These are phyloP conservation scores for Mormyrops attenuatus DNA, from an alignment of 2,797 vertebrate species.

Conservation along the genomic window DNA sequence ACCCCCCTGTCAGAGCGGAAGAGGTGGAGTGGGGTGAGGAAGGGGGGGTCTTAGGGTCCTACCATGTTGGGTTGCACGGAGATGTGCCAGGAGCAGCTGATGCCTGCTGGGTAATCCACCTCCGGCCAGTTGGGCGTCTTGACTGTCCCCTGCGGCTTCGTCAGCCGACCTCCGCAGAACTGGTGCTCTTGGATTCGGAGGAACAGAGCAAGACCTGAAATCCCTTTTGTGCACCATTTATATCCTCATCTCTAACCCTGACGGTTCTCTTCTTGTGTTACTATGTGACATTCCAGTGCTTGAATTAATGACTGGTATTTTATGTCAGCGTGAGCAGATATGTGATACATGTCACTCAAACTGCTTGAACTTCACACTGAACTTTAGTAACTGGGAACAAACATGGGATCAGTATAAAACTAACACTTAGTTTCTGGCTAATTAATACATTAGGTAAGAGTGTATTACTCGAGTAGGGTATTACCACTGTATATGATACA, in stretches of 20 bases:
- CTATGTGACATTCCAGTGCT: neutral
- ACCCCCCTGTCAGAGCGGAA: neutral
- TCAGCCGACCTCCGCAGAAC: slow-evolving; percentile 82
- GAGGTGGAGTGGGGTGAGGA: neutral
- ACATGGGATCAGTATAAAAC: neutral
- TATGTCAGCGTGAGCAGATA: neutral
- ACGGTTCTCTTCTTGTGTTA: neutral
- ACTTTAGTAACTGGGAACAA: neutral
- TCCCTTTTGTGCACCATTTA: neutral
- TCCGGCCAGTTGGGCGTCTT: slow-evolving; percentile 89
- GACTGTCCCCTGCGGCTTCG: slow-evolving; percentile 74
- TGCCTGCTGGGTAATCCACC: slow-evolving; percentile 79
- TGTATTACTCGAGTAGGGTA: neutral
- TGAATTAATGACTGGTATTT: neutral
- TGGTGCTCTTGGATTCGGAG: slow-evolving; percentile 64
- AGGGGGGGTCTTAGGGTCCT: slow-evolving; percentile 22
- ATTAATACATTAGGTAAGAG: neutral
- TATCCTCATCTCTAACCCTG: neutral
- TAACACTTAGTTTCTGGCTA: neutral
- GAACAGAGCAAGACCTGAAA: slow-evolving; percentile 40
- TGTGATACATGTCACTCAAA: neutral
- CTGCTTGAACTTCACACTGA: neutral
- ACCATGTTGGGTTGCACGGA: slow-evolving; percentile 74
- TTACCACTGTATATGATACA: neutral
- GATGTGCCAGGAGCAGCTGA: slow-evolving; percentile 92